A percentile compares a stretch with the other conserved stretches of the same genome.
Evolutionary conservation across 2,888 invertebrate genomes (phyloP).

Genomic region (Pinctada fucata): DNA sequence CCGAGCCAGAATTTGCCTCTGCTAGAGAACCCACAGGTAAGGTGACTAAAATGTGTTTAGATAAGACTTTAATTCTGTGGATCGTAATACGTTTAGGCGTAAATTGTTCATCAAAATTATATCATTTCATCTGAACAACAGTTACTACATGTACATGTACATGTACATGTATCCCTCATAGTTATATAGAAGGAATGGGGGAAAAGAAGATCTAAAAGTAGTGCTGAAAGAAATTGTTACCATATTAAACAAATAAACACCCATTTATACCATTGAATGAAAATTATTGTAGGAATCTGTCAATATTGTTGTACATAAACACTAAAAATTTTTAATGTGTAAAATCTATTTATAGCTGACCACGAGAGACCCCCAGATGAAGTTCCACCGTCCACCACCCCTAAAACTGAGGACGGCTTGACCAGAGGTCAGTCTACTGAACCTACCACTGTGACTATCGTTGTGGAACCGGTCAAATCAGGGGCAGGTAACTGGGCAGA

Average conservation of each 20-base stretch:
- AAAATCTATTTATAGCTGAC: slow-evolving; percentile 22
- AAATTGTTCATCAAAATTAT: no score
- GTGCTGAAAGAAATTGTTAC: no score
- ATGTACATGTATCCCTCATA: not conserved
- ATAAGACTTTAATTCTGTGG: no score
- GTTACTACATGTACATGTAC: not conserved
- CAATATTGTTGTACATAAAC: no score
- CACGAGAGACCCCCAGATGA: slow-evolving; percentile 25
- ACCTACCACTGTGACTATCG: slow-evolving; percentile 17
- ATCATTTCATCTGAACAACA: no score
- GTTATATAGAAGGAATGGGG: not conserved
- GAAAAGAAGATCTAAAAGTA: no score
- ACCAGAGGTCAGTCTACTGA: slow-evolving; percentile 40
- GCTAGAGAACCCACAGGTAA: slow-evolving; percentile 35
- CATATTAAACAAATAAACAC: no score
- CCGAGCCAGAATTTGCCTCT: slow-evolving; percentile 52
- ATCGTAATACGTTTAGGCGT: no score
- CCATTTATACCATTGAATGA: no score
- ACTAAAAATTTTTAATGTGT: no score
- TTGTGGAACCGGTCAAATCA: slow-evolving; percentile 60
- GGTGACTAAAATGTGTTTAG: not conserved
- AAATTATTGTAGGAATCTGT: no score
- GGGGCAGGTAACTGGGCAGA: slow-evolving; percentile 65
- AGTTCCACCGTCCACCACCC: slow-evolving; percentile 27
- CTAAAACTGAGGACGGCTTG: slow-evolving; percentile 22